Percentiles rank a stretch among this genome's conserved stretches.
These are phyloP conservation scores for Paralichthys olivaceus DNA, from an alignment of 2,113 vertebrate species.

Conservation along the genomic window DNA sequence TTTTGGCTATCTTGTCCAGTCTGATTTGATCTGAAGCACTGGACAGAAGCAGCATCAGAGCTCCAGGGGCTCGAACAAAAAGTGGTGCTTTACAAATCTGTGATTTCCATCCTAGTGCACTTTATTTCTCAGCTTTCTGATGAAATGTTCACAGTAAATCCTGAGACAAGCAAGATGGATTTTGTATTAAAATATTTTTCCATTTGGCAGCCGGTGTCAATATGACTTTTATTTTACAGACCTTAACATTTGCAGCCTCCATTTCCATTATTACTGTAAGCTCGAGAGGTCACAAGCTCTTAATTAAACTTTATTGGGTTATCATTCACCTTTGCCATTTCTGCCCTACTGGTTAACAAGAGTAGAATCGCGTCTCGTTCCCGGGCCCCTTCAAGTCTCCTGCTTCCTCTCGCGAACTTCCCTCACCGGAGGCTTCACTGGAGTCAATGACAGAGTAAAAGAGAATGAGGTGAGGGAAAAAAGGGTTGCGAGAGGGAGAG, in stretches of 20 bases:
- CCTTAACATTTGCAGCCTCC: constrained; percentile 42
- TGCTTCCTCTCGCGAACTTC: constrained; percentile 3
- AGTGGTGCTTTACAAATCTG: background rate
- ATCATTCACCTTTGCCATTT: constrained; percentile 72
- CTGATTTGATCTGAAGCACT: background rate
- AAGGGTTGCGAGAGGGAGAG: background rate
- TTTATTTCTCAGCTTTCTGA: background rate
- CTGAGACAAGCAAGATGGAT: constrained; percentile 2
- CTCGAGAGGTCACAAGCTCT: constrained; percentile 72
- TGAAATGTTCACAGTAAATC: background rate
- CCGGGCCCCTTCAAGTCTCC: constrained; percentile 7
- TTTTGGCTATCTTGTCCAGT: no score
- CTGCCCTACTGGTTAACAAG: constrained; percentile 54
- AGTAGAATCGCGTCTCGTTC: constrained; percentile 30
- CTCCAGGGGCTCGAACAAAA: background rate
- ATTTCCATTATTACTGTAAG: constrained; percentile 71
- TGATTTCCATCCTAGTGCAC: background rate
- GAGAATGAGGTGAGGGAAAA: constrained; percentile 17
- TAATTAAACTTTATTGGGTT: constrained; percentile 80
- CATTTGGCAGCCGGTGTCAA: constrained; percentile 31
- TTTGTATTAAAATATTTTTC: constrained; percentile 12
- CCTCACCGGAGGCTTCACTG: constrained; percentile 7
- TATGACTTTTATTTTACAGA: constrained; percentile 18
- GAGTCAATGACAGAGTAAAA: constrained; percentile 35
- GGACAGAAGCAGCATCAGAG: background rate